Percentiles rank a stretch among this genome's conserved stretches.
Evolutionary conservation across 1,140 invertebrate genomes (phyloP).

Genomic region (Dufourea novaeangliae): DNA sequence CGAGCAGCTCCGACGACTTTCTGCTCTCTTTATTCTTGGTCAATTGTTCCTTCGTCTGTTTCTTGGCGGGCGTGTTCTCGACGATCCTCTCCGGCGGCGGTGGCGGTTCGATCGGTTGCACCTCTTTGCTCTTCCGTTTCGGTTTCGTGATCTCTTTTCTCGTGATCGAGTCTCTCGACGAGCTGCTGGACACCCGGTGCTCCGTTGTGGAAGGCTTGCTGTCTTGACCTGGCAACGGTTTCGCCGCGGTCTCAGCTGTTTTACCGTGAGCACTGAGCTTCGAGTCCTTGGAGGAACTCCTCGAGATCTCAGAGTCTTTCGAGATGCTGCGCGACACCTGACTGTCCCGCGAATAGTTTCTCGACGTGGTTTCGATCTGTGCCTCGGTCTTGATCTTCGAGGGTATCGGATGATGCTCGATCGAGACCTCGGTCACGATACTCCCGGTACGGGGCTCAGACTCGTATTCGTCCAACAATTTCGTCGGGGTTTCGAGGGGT

Average conservation of each 20-base stretch:
- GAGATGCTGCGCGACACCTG: constrained; percentile 61
- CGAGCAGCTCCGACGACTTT: constrained; percentile 34
- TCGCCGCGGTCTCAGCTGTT: not conserved
- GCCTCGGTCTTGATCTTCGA: constrained; percentile 72
- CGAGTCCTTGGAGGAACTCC: constrained; percentile 49
- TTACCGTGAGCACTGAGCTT: constrained; percentile 42
- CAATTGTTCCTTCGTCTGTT: constrained; percentile 2
- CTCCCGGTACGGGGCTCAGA: constrained; percentile 58
- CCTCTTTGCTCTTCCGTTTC: constrained; percentile 72
- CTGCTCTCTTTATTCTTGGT: constrained; percentile 18
- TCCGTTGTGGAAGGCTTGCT: constrained; percentile 36
- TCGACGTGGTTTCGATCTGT: constrained; percentile 67
- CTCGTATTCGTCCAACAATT: constrained; percentile 76
- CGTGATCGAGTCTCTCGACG: constrained; percentile 65
- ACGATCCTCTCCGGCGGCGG: constrained; percentile 46
- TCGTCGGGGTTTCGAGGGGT: constrained; percentile 77
- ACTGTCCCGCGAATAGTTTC: constrained; percentile 47
- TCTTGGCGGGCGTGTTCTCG: not conserved
- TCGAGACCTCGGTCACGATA: constrained; percentile 75
- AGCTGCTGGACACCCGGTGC: constrained; percentile 61
- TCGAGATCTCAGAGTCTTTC: constrained; percentile 64
- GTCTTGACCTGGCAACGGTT: constrained; percentile 26
- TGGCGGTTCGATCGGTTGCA: constrained; percentile 47
- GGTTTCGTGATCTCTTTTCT: constrained; percentile 74
- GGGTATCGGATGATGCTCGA: constrained; percentile 67